Evolutionary conservation across 2,113 vertebrate species (phyloP).

Genomic region (Vulpes ferrilata): DNA sequence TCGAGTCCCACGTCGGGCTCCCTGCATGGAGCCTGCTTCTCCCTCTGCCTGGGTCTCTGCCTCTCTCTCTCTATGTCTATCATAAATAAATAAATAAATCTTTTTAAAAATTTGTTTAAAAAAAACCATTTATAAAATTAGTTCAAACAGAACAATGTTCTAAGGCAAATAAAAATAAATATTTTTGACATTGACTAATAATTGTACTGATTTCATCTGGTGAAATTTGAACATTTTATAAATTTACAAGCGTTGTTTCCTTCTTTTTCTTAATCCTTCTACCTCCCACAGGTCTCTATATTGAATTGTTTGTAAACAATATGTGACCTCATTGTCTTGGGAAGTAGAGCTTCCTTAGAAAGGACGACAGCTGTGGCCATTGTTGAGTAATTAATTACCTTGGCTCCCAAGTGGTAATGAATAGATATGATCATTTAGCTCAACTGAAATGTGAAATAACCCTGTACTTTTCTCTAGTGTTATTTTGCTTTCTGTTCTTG

Average conservation of each 20-base stretch:
- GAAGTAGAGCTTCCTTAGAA: not conserved
- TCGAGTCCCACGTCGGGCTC: too few species aligned
- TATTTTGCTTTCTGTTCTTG: not conserved
- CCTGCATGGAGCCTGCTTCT: too few species aligned
- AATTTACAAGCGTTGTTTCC: not conserved
- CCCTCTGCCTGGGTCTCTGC: too few species aligned
- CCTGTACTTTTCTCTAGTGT: not conserved
- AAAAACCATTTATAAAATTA: constrained; percentile 38
- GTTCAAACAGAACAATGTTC: not conserved
- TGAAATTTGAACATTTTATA: constrained; percentile 14
- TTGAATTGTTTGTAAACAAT: not conserved
- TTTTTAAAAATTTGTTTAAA: too few species aligned
- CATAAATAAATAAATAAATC: too few species aligned
- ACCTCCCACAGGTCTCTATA: not conserved
- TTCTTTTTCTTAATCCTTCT: not conserved
- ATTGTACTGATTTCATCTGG: constrained; percentile 11
- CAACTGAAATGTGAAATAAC: not conserved
- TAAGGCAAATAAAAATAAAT: not conserved
- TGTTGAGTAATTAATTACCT: not conserved
- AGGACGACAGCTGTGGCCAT: not conserved
- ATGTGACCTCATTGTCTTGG: not conserved
- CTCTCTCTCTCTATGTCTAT: too few species aligned
- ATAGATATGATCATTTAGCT: not conserved
- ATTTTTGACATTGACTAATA: not conserved
- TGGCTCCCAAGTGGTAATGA: not conserved